Evolutionary conservation across 2,888 invertebrate species (phyloP), one percentile per base, ranked within the genome.

Genomic region (Marronus borbonicus): DNA sequence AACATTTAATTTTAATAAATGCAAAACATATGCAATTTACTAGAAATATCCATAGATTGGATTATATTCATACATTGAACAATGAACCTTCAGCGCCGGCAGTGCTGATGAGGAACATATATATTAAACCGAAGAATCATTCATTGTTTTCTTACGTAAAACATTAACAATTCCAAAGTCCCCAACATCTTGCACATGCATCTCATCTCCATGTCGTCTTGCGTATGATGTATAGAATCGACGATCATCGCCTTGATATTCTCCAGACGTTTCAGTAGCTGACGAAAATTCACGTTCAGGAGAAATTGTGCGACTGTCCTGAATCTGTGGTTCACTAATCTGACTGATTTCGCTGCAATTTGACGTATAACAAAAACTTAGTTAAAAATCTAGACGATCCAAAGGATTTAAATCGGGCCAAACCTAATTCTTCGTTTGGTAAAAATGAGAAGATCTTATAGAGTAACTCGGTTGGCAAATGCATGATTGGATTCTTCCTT

Each of bases 141-240:
- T 17, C 17, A 17, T 17, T 17, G 17, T 17, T 17, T 17, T 17
- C 72, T 79, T 82, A 87, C 87, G 80, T 87, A 86, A 75, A 85
- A 83, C 79, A 82, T 81, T 12, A 86, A 44, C 50, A 86, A 83
- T 80, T 87, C 87, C 64, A 87, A 76, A 74, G 85, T 81, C 66
- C 84, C 85, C 31, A 87, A 78, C 78, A 87, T 70, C 77, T 85
- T 85, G 3, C 85, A 83, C 64, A 86, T 82, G 78, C 85, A 85
- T 72, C 84, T 85, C 12, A 85, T 83, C 79, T 87, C 87, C 83
- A 85, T 85, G 69, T 87, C 87, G 28, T 86, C 87, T 60, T 85
- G 80, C 8, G 84, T 84, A 28, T 81, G 83, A 49, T 83, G 80
- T 31, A 87, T 76, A 0, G 86, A 84, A 65, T 82, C 76, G 28